Base-by-base conservation (phyloP, 1,140 invertebrate species). In the Drosophila mojavensis region DNA sequence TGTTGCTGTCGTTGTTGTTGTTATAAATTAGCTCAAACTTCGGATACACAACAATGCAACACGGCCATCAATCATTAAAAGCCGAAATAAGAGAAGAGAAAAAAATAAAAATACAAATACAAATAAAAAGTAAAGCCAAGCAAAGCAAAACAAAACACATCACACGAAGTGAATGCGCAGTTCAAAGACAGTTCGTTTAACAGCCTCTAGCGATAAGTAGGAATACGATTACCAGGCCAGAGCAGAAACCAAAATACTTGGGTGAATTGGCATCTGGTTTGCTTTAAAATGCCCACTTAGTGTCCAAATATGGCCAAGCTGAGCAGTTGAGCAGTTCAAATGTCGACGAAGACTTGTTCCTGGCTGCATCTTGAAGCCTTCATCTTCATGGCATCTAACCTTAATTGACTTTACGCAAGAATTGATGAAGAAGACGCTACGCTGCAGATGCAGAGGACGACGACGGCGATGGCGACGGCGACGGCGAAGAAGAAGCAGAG, bases 21-120 rank as follows among this genome's bases (percentile, higher is more conserved):
- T 88, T 86, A 79, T 86, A 86, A 86, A 86, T 86, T 86, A 88
- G 82, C 82, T 86, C 83, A 86, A 88, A 79, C 78, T 77, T 68
- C 77, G 65, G 10, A 66, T 59, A 83, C 65, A 84, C 81, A 84
- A 84, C 36, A 39, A 39, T 78, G 82, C 81, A 80, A 59, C 66
- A 66, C 64, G 70, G 62, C 81, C 73, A 88, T 88, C 84, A 89
- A 88, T 88, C 84, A 88, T 84, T 66, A 13, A 51, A 45, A 58
- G 33, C 24, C 20, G 15, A 61, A 63, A 41, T 48, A 33, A 59
- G 48, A 43, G 36, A 48, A 45, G 4, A 15, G 28, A 33, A 43
- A 33, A 47, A 54, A 60, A 17, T 0, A 17, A 17, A 17, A 17
- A 17, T 17, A 17, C 0, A 17, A 17, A 17, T 17, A 17, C 17